These are phyloP conservation scores for Holacanthus passer DNA, from an alignment of 2,113 vertebrate species.

Conservation along the genomic window DNA sequence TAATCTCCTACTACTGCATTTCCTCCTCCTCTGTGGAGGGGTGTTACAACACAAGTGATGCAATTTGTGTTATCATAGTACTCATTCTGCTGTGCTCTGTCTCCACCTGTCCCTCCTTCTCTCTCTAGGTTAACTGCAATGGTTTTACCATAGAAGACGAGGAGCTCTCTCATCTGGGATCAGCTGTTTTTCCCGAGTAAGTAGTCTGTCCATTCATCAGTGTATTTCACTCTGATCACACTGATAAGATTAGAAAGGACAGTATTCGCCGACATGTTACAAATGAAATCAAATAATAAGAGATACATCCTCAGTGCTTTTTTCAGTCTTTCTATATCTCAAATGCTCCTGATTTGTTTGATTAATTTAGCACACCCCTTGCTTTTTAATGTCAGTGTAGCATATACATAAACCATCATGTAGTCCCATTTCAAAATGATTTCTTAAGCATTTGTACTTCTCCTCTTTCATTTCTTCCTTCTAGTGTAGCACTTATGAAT, in stretches of 20 bases:
- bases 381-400: neutral
- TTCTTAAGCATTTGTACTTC: neutral
- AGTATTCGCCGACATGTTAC: neutral
- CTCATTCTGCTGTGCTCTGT: neutral
- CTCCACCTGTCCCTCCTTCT: neutral
- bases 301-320: neutral
- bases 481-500: constrained; percentile 96
- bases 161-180: constrained; percentile 97
- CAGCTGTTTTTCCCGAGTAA: constrained; percentile 98
- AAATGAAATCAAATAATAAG: neutral
- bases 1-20: constrained; percentile 22
- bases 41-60: neutral
- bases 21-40: constrained; percentile 8
- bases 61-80: constrained; percentile 2
- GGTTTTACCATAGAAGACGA: constrained; percentile 99
- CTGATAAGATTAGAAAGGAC: neutral
- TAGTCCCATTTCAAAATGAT: neutral
- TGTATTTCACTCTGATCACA: neutral
- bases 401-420: neutral
- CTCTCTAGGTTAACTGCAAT: constrained; percentile 94
- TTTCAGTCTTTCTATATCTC: neutral
- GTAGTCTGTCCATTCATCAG: constrained; percentile 24
- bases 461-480: neutral
- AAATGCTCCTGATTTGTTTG: neutral
- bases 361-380: neutral